A percentile compares a stretch with the other conserved stretches of the same genome.
Evolutionary conservation across 2,888 invertebrate species (phyloP).

Genomic region (Bembecia ichneumoniformis): DNA sequence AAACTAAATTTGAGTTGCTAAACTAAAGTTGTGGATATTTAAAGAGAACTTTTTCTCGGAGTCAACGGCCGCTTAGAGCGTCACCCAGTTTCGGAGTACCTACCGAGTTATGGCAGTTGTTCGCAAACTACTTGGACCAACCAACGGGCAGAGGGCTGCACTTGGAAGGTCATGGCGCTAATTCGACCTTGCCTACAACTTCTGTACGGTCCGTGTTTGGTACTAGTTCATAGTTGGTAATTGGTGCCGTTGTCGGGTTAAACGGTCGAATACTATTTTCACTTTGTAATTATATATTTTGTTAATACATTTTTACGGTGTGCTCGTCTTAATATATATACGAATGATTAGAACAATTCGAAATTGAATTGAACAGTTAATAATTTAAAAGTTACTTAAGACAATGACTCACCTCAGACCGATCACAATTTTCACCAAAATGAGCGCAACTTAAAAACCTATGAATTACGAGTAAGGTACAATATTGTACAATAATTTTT

Average conservation of each 20-base stretch:
- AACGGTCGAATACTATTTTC: too few species aligned
- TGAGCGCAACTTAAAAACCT: too few species aligned
- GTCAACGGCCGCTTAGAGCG: conserved; percentile 69
- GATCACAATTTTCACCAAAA: too few species aligned
- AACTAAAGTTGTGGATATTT: conserved; percentile 72
- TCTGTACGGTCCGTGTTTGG: conserved; percentile 34
- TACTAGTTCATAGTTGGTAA: conserved; percentile 28
- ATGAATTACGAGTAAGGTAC: too few species aligned
- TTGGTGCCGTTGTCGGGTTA: neutral
- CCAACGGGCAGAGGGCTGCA: conserved; percentile 55
- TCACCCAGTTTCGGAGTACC: conserved; percentile 71
- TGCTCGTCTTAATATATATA: too few species aligned
- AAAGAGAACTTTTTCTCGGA: conserved; percentile 72
- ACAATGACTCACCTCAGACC: too few species aligned
- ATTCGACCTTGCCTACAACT: conserved; percentile 67
- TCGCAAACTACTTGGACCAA: conserved; percentile 62
- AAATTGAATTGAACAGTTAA: too few species aligned
- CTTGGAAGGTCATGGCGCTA: conserved; percentile 64
- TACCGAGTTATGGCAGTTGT: conserved; percentile 72
- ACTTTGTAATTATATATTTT: too few species aligned
- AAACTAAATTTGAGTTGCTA: conserved; percentile 72
- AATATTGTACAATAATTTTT: too few species aligned
- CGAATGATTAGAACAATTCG: too few species aligned
- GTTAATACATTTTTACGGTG: too few species aligned
- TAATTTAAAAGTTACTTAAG: too few species aligned